Evolutionary conservation across 2,797 vertebrate species (phyloP).

Genomic region (Scyliorhinus canicula): DNA sequence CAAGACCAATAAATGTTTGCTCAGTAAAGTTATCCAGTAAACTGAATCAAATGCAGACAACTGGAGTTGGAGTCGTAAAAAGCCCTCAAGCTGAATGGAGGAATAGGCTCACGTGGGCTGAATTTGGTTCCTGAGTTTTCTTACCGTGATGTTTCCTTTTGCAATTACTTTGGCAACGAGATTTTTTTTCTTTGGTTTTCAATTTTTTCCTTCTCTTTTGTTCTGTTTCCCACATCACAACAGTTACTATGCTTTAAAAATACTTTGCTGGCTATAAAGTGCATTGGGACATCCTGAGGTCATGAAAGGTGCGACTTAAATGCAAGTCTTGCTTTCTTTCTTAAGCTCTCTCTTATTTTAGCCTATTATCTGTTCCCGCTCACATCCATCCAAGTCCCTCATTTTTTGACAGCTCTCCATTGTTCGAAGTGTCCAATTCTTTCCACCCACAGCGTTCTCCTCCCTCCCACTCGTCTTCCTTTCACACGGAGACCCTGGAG

Average conservation of each 20-base stretch:
- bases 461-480: slow-evolving; percentile 3
- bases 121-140: background rate
- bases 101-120: background rate
- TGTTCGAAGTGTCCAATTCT: background rate
- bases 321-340: background rate
- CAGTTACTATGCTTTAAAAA: background rate
- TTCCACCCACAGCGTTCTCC: background rate
- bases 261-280: background rate
- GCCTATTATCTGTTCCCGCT: background rate
- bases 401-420: background rate
- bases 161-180: background rate
- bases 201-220: background rate
- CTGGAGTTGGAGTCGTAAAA: background rate
- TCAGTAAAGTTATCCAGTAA: background rate
- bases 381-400: background rate
- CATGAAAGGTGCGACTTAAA: background rate
- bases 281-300: background rate
- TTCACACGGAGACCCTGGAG: background rate
- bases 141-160: background rate
- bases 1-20: background rate
- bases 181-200: background rate
- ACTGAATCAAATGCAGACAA: background rate
- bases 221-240: background rate
- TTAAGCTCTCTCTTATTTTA: background rate
- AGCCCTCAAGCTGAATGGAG: background rate